Evolutionary conservation across 2,113 vertebrate genomes (phyloP).

Genomic region (Lepus timidus): DNA sequence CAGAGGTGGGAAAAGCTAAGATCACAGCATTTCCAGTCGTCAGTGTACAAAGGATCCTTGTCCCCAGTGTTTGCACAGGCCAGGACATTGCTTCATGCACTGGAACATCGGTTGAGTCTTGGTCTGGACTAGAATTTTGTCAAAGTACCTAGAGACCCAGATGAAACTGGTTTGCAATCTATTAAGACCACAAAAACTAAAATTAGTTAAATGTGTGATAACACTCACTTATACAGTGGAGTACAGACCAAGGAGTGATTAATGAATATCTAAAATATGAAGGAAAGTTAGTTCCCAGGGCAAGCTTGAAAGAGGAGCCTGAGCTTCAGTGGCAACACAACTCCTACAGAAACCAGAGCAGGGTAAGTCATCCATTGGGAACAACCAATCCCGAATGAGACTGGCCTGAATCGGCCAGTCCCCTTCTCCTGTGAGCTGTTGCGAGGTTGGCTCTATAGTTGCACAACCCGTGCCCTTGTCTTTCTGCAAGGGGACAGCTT

Average conservation of each 20-base stretch:
- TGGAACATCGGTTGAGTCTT: background rate
- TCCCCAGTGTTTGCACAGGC: background rate
- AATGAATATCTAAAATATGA: slow-evolving; percentile 6
- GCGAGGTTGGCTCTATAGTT: background rate
- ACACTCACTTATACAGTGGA: background rate
- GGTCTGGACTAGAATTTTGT: background rate
- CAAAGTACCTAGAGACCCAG: background rate
- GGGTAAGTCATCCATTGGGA: too few relatives aligned
- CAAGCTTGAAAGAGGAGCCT: slow-evolving; percentile 6
- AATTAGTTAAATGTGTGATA: slow-evolving; percentile 12
- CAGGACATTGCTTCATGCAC: background rate
- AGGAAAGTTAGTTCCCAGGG: slow-evolving; percentile 14
- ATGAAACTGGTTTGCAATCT: background rate
- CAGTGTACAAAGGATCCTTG: background rate
- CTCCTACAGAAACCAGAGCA: slow-evolving; percentile 10
- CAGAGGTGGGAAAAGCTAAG: background rate
- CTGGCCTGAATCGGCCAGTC: background rate
- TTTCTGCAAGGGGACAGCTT: background rate
- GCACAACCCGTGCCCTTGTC: background rate
- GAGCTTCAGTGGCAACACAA: background rate
- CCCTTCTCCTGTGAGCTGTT: background rate
- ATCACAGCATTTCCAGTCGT: background rate
- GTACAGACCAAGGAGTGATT: background rate
- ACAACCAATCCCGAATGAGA: background rate
- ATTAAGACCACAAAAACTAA: background rate